These are phyloP conservation scores for Ischnura elegans DNA, from an alignment of 2,888 invertebrate species.

Conservation along the genomic window DNA sequence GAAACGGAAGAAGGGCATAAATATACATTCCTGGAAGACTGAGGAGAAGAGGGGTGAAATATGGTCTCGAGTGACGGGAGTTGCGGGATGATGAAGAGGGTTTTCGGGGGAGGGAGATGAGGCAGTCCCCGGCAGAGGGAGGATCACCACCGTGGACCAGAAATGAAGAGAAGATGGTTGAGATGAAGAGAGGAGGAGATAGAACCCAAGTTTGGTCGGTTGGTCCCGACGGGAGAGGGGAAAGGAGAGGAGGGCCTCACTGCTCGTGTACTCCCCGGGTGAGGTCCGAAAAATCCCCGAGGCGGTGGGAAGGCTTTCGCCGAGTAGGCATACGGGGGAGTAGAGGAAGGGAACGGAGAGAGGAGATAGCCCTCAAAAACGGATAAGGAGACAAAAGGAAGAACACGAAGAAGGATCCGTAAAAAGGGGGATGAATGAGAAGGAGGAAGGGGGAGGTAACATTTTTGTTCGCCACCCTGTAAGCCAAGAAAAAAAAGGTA, in stretches of 20 bases:
- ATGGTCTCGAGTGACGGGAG: constrained; percentile 33
- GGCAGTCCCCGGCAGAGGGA: neutral
- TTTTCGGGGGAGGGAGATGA: constrained; percentile 35
- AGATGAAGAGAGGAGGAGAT: neutral
- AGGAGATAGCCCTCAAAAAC: neutral
- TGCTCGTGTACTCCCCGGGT: neutral
- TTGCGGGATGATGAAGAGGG: neutral
- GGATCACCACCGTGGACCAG: neutral
- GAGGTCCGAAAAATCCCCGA: neutral
- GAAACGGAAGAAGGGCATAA: constrained; percentile 20
- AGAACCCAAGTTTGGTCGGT: neutral
- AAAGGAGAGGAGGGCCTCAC: neutral
- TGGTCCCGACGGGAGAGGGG: neutral
- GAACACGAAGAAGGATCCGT: neutral
- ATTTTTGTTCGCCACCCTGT: neutral
- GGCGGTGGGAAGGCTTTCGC: neutral
- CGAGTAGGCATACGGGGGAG: neutral
- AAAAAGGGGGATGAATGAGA: neutral
- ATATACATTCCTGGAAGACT: constrained; percentile 18
- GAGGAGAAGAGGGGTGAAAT: constrained; percentile 23
- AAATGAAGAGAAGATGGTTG: neutral
- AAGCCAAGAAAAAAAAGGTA: neutral
- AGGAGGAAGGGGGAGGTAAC: neutral
- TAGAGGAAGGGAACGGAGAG: neutral
- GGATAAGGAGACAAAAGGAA: neutral